phyloP scores from a whole-genome alignment of 2,888 invertebrate species.

The Drosophila acutilabella region DNA sequence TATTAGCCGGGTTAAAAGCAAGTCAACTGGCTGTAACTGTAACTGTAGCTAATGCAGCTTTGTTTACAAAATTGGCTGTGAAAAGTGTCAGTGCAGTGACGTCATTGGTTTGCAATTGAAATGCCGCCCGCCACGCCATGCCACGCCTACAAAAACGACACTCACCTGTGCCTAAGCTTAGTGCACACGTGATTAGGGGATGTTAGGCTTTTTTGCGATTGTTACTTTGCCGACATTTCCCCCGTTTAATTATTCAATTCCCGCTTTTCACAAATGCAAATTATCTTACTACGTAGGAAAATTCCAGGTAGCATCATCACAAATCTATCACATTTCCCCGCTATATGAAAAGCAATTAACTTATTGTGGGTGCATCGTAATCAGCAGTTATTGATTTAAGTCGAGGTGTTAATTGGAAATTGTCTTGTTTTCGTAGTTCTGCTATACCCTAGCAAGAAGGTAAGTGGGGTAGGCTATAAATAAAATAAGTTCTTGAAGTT shows the following conservation, averaged over 20 bases:
- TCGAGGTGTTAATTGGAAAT: conserved; percentile 15
- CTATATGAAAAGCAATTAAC: conserved; percentile 25
- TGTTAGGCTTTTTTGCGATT: conserved; percentile 14
- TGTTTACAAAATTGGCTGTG: conserved; percentile 56
- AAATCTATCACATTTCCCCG: conserved; percentile 16
- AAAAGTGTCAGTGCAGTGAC: conserved; percentile 43
- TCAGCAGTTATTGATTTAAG: conserved; percentile 27
- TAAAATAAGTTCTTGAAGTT: neutral
- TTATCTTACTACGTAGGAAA: conserved; percentile 18
- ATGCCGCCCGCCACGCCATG: conserved; percentile 22
- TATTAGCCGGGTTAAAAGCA: conserved; percentile 15
- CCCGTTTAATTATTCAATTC: conserved; percentile 14
- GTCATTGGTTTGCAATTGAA: conserved; percentile 42
- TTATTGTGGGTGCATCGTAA: conserved; percentile 20
- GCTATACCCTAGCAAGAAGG: neutral
- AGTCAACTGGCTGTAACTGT: conserved; percentile 38
- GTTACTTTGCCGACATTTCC: conserved; percentile 11
- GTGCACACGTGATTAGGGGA: conserved; percentile 55
- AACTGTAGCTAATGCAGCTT: conserved; percentile 32
- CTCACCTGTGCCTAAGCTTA: conserved; percentile 53
- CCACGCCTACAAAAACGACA: conserved; percentile 8
- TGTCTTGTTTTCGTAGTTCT: conserved; percentile 8
- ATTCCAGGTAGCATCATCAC: conserved; percentile 21
- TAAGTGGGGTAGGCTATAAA: neutral
- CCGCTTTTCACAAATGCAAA: conserved; percentile 38